Percentiles rank a stretch among this genome's conserved stretches.
Evolutionary conservation across 2,888 invertebrate species (phyloP).

Genomic region (Tenthredo notha): DNA sequence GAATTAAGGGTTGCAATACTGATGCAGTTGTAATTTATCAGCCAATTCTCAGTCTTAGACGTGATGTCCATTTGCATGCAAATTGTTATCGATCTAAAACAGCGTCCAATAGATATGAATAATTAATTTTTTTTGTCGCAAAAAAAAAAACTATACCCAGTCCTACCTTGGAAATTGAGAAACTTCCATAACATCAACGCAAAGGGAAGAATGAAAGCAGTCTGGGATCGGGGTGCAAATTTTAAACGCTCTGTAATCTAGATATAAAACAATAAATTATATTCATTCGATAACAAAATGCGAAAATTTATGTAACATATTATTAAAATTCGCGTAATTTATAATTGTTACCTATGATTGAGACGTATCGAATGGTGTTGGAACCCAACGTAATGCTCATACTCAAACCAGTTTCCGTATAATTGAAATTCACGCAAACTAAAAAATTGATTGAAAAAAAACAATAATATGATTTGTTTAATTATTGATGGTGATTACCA

Average conservation of each 20-base stretch:
- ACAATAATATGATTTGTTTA: background rate
- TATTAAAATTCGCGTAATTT: conserved; percentile 1
- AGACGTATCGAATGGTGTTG: conserved; percentile 61
- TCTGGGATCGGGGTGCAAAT: conserved; percentile 70
- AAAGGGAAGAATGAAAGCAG: conserved; percentile 69
- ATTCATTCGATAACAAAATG: background rate
- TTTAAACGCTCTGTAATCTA: conserved; percentile 67
- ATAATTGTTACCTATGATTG: conserved; percentile 64
- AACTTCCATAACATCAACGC: conserved; percentile 68
- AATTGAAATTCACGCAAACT: conserved; percentile 73
- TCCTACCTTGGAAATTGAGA: conserved; percentile 67
- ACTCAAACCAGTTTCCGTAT: conserved; percentile 67
- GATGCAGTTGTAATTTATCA: conserved; percentile 69
- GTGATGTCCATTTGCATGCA: conserved; percentile 68
- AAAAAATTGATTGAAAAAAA: background rate
- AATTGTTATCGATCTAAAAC: conserved; percentile 67
- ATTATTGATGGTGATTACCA: background rate
- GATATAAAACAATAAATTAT: conserved; percentile 39
- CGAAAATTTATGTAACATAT: background rate
- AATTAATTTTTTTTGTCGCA: background rate
- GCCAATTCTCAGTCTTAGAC: conserved; percentile 68
- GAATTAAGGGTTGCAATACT: conserved; percentile 64
- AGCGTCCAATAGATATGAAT: background rate
- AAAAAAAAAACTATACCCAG: background rate
- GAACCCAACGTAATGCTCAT: conserved; percentile 67